Percentiles rank a stretch among this genome's conserved stretches.
Evolutionary conservation across 1,140 invertebrate species (phyloP).

Genomic region (Meloidogyne hapla): DNA sequence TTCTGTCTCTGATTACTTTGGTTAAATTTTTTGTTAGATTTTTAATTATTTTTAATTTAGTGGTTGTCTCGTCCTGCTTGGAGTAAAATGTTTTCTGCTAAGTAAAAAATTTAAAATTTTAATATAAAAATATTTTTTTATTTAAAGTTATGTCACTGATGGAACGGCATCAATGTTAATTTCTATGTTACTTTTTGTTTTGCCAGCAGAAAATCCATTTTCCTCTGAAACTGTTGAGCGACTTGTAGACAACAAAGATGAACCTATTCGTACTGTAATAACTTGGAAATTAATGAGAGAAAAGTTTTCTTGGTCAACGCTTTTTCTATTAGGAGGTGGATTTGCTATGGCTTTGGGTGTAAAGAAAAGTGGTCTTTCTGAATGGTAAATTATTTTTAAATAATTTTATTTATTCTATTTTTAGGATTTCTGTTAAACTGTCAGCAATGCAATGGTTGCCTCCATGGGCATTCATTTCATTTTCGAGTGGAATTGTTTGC

Average conservation of each 20-base stretch:
- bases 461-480: constrained; percentile 41
- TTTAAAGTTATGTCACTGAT: constrained; percentile 44
- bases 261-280: constrained; percentile 47
- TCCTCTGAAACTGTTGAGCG: neutral
- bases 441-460: constrained; percentile 31
- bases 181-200: constrained; percentile 46
- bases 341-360: constrained; percentile 55
- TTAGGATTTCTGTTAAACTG: constrained; percentile 24
- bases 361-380: constrained; percentile 42
- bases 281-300: constrained; percentile 51
- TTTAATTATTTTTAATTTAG: neutral
- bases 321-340: constrained; percentile 53
- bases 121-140: neutral
- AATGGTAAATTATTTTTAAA: constrained; percentile 7
- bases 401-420: neutral
- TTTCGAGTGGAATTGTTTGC: constrained; percentile 16
- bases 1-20: constrained; percentile 76
- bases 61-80: constrained; percentile 85
- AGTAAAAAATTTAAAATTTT: constrained; percentile 42
- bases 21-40: neutral
- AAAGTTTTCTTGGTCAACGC: constrained; percentile 55
- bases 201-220: constrained; percentile 55
- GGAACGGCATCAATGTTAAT: constrained; percentile 53
- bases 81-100: constrained; percentile 64
- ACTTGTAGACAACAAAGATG: neutral